Conservation (phyloP, 2,888 invertebrate genomes). For the Drosophila paranaensis region DNA sequence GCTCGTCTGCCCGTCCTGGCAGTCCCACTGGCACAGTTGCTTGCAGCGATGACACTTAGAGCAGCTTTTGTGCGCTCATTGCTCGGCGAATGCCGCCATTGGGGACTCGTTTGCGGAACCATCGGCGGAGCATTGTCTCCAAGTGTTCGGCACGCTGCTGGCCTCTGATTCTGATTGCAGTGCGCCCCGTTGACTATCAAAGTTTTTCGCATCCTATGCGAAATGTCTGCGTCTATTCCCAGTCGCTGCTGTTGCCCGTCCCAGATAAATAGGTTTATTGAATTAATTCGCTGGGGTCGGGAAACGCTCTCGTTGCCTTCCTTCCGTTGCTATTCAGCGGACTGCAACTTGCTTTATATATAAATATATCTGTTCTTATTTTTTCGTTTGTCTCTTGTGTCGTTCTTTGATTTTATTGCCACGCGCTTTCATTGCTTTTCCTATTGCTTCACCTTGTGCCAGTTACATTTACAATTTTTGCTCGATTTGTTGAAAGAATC, state of each 20-base stretch:
- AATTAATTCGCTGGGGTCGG: slow-evolving; percentile 65
- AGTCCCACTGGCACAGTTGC: slow-evolving; percentile 72
- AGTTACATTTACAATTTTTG: slow-evolving; percentile 21
- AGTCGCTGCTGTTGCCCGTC: slow-evolving; percentile 26
- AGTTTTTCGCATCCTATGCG: slow-evolving; percentile 71
- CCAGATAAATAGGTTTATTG: slow-evolving; percentile 75
- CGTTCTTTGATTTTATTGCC: slow-evolving; percentile 41
- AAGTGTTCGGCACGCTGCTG: slow-evolving; percentile 41
- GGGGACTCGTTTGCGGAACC: slow-evolving; percentile 75
- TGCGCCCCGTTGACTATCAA: slow-evolving; percentile 58
- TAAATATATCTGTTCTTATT: slow-evolving; percentile 30
- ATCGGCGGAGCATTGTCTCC: slow-evolving; percentile 51
- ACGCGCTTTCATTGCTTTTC: slow-evolving; percentile 33
- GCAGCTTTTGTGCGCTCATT: slow-evolving; percentile 67
- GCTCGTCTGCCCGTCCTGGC: slow-evolving; percentile 10
- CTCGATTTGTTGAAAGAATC: slow-evolving; percentile 3
- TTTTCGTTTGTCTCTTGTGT: slow-evolving; percentile 31
- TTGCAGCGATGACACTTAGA: slow-evolving; percentile 73
- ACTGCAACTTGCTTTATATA: slow-evolving; percentile 34
- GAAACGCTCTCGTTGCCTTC: slow-evolving; percentile 5
- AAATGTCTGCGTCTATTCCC: slow-evolving; percentile 48
- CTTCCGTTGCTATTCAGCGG: slow-evolving; percentile 30
- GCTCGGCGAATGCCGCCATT: slow-evolving; percentile 61
- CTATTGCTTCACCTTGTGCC: slow-evolving; percentile 42
- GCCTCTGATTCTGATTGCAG: slow-evolving; percentile 67